Conservation (phyloP, 1,140 invertebrate species). For the Reticulitermes speratus region DNA sequence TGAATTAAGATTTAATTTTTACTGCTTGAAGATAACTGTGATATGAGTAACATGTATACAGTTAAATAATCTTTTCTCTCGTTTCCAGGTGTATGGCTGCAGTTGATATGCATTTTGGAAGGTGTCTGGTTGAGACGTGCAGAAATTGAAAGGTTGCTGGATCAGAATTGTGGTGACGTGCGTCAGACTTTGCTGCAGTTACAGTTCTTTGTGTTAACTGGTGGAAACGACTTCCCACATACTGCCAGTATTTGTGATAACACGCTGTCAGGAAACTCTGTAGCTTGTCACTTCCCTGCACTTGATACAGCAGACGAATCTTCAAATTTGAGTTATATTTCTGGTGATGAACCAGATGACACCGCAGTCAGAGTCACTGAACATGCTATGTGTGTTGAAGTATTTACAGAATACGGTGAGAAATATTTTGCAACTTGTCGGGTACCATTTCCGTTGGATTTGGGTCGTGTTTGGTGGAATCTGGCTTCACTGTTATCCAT, state of each 20-base stretch:
- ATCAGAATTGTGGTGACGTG: conserved; percentile 59
- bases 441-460: not conserved
- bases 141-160: conserved; percentile 30
- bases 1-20: too few relatives aligned
- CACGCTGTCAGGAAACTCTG: not conserved
- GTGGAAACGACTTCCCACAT: conserved; percentile 32
- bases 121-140: conserved; percentile 36
- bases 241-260: not conserved
- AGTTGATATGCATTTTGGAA: conserved; percentile 38
- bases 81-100: conserved; percentile 43
- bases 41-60: too few relatives aligned
- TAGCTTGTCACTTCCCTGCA: not conserved
- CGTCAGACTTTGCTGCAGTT: conserved; percentile 67
- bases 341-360: not conserved
- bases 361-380: not conserved
- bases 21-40: too few relatives aligned
- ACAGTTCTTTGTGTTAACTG: conserved; percentile 63
- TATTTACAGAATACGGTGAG: not conserved
- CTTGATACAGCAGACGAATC: not conserved
- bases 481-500: not conserved
- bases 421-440: not conserved
- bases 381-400: not conserved
- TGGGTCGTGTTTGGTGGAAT: conserved; percentile 14
- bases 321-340: conserved; percentile 21
- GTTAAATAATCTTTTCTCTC: conserved; percentile 28